Conservation (phyloP, 2,797 vertebrate species). For the Lithobates pipiens region DNA sequence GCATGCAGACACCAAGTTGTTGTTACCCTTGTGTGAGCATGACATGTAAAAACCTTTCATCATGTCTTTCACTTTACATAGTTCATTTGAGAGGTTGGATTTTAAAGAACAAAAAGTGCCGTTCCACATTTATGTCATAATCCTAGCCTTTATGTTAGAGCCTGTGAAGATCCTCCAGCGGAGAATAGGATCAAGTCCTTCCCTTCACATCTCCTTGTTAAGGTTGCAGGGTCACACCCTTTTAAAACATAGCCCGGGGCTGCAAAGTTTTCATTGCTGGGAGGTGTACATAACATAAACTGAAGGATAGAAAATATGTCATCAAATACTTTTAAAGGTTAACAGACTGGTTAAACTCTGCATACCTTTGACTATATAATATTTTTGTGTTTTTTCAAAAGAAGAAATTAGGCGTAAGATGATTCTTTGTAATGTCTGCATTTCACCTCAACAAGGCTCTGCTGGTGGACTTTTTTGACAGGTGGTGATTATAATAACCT, state of each 20-base stretch:
- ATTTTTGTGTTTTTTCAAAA: background rate
- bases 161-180: constrained; percentile 24
- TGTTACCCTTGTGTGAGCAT: constrained; percentile 24
- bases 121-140: constrained; percentile 44
- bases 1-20: background rate
- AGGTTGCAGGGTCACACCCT: constrained; percentile 36
- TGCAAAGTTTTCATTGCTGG: constrained; percentile 10
- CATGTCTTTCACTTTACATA: constrained; percentile 8
- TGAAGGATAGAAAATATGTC: background rate
- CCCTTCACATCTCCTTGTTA: constrained; percentile 23
- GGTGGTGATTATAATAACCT: background rate
- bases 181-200: constrained; percentile 43
- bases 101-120: constrained; percentile 36
- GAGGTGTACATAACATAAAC: constrained; percentile 8
- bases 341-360: background rate
- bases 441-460: background rate
- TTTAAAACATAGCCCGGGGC: constrained; percentile 30
- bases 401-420: background rate
- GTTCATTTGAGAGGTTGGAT: constrained; percentile 28
- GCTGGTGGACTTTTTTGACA: background rate
- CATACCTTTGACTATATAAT: background rate
- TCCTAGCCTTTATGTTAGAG: constrained; percentile 23
- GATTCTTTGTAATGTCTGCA: background rate
- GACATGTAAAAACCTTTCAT: constrained; percentile 43
- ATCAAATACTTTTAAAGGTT: constrained; percentile 1